Evolutionary conservation across 1,140 invertebrate genomes (phyloP).

Genomic region (Monomorium pharaonis): DNA sequence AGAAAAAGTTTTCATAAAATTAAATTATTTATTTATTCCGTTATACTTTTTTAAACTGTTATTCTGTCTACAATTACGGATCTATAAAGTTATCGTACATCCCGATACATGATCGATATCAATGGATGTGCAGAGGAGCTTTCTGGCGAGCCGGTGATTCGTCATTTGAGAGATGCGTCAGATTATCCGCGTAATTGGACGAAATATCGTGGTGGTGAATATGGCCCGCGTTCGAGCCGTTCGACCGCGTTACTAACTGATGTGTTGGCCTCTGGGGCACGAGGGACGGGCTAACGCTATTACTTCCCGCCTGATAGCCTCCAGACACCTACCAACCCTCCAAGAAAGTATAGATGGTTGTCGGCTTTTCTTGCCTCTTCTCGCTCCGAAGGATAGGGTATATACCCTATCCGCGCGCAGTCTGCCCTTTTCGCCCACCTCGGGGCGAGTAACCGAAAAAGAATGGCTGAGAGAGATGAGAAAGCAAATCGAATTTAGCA

Average conservation of each 20-base stretch:
- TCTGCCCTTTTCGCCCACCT: background rate
- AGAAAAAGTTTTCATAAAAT: background rate
- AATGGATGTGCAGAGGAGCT: background rate
- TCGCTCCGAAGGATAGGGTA: background rate
- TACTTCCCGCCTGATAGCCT: conserved; percentile 72
- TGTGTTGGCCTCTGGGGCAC: conserved; percentile 73
- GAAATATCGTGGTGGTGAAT: conserved; percentile 69
- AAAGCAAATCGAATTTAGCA: conserved; percentile 76
- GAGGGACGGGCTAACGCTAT: conserved; percentile 69
- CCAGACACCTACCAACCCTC: conserved; percentile 64
- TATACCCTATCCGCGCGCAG: background rate
- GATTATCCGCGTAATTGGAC: conserved; percentile 74
- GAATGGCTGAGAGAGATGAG: conserved; percentile 60
- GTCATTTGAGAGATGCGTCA: conserved; percentile 63
- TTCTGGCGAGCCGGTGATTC: conserved; percentile 9
- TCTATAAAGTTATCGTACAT: conserved; percentile 10
- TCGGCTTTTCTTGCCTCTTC: conserved; percentile 50
- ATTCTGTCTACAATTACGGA: background rate
- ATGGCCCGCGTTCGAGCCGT: conserved; percentile 52
- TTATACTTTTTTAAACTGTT: background rate
- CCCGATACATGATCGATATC: conserved; percentile 55
- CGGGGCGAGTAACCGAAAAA: conserved; percentile 17
- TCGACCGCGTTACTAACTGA: conserved; percentile 72
- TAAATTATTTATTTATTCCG: background rate
- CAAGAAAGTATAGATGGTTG: conserved; percentile 42